Percentiles rank a stretch among this genome's conserved stretches.
These are phyloP conservation scores for Lerema accius DNA, from an alignment of 1,140 invertebrate species.

Conservation along the genomic window DNA sequence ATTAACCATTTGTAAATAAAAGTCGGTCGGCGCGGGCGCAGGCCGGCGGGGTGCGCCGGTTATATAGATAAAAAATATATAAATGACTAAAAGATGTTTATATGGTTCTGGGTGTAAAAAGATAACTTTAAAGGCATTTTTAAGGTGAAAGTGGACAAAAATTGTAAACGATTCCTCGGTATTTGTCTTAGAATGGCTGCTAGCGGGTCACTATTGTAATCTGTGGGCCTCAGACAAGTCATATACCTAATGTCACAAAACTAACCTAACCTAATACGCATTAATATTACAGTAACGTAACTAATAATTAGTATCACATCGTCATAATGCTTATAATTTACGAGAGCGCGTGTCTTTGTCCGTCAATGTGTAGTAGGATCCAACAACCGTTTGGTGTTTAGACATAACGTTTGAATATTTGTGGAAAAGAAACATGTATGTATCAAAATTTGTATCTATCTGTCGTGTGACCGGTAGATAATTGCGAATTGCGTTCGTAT, in stretches of 20 bases:
- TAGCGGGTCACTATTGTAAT: conserved; percentile 79
- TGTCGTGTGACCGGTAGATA: conserved; percentile 37
- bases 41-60: conserved; percentile 58
- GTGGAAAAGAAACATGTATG: conserved; percentile 59
- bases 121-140: conserved; percentile 78
- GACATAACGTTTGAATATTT: conserved; percentile 67
- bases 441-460: conserved; percentile 60
- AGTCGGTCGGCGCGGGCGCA: conserved; percentile 60
- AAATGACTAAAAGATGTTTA: conserved; percentile 83
- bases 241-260: conserved; percentile 70
- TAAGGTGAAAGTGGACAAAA: conserved; percentile 70
- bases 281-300: conserved; percentile 81
- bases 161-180: conserved; percentile 77
- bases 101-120: conserved; percentile 83
- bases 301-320: conserved; percentile 81
- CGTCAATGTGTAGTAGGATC: conserved; percentile 80
- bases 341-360: conserved; percentile 83
- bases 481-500: conserved; percentile 59
- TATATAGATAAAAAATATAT: conserved; percentile 83
- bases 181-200: conserved; percentile 77
- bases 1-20: conserved; percentile 83
- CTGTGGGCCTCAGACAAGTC: conserved; percentile 76
- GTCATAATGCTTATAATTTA: conserved; percentile 83
- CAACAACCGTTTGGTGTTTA: conserved; percentile 81
- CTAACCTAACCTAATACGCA: conserved; percentile 79